These are phyloP conservation scores for Orientallactaga bullata DNA, from an alignment of 2,113 vertebrate species.

Conservation along the genomic window DNA sequence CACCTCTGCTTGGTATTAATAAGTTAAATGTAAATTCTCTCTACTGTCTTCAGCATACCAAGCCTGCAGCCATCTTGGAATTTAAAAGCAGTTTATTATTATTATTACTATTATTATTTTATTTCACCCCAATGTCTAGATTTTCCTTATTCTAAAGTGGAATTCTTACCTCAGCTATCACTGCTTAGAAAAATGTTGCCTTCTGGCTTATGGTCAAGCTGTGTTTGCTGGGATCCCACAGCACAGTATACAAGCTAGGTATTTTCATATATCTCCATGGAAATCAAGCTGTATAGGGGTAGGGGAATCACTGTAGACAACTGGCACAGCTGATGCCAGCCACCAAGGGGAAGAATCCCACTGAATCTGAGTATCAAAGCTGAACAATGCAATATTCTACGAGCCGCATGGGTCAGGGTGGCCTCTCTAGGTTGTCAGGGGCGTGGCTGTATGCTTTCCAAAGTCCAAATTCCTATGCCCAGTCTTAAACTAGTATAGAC, in stretches of 20 bases:
- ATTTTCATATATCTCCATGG: not conserved
- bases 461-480: not conserved
- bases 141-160: conserved; percentile 8
- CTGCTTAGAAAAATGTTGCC: not conserved
- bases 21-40: not conserved
- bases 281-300: conserved; percentile 12
- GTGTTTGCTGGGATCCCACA: not conserved
- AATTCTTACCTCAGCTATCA: not conserved
- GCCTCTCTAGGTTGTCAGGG: not conserved
- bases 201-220: conserved; percentile 39
- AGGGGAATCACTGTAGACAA: not conserved
- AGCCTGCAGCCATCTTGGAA: not conserved
- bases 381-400: not conserved
- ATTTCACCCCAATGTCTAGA: not conserved
- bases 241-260: not conserved
- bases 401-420: not conserved
- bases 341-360: not conserved
- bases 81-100: not conserved
- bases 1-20: not conserved
- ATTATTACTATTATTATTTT: not conserved
- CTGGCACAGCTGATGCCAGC: not conserved
- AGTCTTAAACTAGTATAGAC: not conserved
- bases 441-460: not conserved
- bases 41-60: not conserved
- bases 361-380: too few relatives aligned